Base-by-base conservation (phyloP, 35 echinoderm and acorn worm species). In the Apostichopus californicus region DNA sequence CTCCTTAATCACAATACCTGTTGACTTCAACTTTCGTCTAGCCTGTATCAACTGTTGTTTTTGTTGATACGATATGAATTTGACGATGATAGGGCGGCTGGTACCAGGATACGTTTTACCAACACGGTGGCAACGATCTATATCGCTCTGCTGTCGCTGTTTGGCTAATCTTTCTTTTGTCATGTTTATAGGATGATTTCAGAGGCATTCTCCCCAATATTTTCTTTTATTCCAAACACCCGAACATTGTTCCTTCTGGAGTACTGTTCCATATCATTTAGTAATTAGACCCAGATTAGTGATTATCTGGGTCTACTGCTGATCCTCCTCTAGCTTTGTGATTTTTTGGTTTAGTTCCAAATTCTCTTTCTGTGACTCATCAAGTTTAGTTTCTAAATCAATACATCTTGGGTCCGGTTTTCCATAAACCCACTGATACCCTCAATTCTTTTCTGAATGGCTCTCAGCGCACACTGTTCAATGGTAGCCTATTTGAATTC, bases 201-300 rank as follows among this genome's bases (percentile, higher is more conserved):
- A 12, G 55, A 13, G 59, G 56, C 53, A 46, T 87, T 87, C 61
- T 87, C 83, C 5, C 55, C 20, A 61, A 22, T 10, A 58, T 21
- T 87, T 61, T 60, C 15, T 24, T 87, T 56, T 61, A 61, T 65
- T 18, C 83, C 83, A 17, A 87, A 87, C 9, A 87, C 21, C 18
- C 83, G 83, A 61, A 87, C 24, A 25, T 87, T 87, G 21, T 87
- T 87, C 24, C 53, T 24, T 58, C 56, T 10, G 21, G 55, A 56
- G 21, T 87, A 87, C 83, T 87, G 83, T 61, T 87, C 83, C 83
- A 87, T 60, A 46, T 87, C 83, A 65, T 87, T 87, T 10, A 87
- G 10, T 56, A 6, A 87, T 15, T 87, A 46, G 34, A 46, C 34
- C 34, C 34, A 46, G 34, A 46, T 46, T 46, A 46, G 3, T 46